Conservation (phyloP, 2,888 invertebrate genomes). For the Eupithecia pulchellata region DNA sequence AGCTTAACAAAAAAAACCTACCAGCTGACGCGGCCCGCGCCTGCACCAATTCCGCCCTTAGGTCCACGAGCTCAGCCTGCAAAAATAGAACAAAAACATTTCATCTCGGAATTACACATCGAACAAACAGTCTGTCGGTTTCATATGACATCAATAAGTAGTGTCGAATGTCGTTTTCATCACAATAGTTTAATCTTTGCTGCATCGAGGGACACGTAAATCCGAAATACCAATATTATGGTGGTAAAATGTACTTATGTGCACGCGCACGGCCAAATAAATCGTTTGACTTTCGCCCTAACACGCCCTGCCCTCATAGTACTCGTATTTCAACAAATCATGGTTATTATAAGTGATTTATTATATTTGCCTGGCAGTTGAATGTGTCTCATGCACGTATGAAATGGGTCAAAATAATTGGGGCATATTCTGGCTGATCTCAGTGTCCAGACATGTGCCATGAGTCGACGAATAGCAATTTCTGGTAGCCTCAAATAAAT, state of each 20-base stretch:
- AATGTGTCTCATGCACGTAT: constrained; percentile 38
- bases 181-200: constrained; percentile 67
- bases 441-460: constrained; percentile 36
- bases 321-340: constrained; percentile 42
- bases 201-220: constrained; percentile 70
- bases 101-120: constrained; percentile 51
- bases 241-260: constrained; percentile 20
- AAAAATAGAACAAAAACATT: constrained; percentile 56
- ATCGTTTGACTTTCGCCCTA: constrained; percentile 70
- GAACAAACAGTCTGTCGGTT: constrained; percentile 55
- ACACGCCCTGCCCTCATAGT: constrained; percentile 42
- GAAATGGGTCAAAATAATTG: constrained; percentile 48
- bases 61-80: constrained; percentile 91
- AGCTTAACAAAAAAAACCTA: constrained; percentile 53
- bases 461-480: constrained; percentile 36
- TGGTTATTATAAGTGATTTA: constrained; percentile 45
- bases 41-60: constrained; percentile 90
- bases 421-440: constrained; percentile 44
- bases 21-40: constrained; percentile 84
- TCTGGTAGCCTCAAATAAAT: constrained; percentile 16
- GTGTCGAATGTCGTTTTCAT: constrained; percentile 67
- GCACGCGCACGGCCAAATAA: constrained; percentile 67
- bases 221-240: constrained; percentile 62
- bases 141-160: constrained; percentile 67
- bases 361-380: constrained; percentile 41